Base-by-base conservation (phyloP, 2,888 invertebrate species). In the Helicoverpa assulta region DNA sequence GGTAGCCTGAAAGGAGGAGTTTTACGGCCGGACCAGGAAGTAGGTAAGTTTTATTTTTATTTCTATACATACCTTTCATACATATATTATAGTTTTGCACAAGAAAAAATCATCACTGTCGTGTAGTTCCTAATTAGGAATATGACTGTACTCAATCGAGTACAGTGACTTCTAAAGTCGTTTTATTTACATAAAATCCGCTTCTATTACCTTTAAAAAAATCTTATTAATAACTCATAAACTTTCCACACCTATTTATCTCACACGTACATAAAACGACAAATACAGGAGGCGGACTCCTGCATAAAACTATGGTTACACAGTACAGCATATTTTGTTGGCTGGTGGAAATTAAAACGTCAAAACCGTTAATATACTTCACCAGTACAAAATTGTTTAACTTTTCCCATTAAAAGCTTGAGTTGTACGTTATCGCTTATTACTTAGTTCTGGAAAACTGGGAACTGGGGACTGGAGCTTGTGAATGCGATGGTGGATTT, bases 301-400 rank as follows among this genome's bases (percentile, higher is more conserved):
- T 0, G 16, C 33, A 43, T 53, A 74, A 67, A 66, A 43, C 12
- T 19, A 37, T 21, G 54, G 55, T 18, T n/a, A 40, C 1, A 21
- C 50, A 26, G 62, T 60, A 61, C 72, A 50, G 68, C 70, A 81
- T 78, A 80, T 84, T 85, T 68, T 54, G 59, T 19, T 72, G 63
- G 73, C 71, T 67, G 67, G 67, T 77, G 86, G 86, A 91, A 91
- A 92, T 92, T 91, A 91, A 91, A 91, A 91, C 86, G 90, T 90
- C 91, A 89, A 81, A 85, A 88, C 86, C 91, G 90, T 92, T 91
- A 91, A 88, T 88, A 86, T 86, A 90, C 88, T 91, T 86, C 87
- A 83, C 83, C 76, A 83, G 82, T 87, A 86, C 86, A 86, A 90
- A 91, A 91, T 91, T 91, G 89, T 90, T 91, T 90, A 91, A 92